Evolutionary conservation across 2,888 invertebrate species (phyloP), one percentile per base, ranked within the genome.

Genomic region (Aquatica leii): DNA sequence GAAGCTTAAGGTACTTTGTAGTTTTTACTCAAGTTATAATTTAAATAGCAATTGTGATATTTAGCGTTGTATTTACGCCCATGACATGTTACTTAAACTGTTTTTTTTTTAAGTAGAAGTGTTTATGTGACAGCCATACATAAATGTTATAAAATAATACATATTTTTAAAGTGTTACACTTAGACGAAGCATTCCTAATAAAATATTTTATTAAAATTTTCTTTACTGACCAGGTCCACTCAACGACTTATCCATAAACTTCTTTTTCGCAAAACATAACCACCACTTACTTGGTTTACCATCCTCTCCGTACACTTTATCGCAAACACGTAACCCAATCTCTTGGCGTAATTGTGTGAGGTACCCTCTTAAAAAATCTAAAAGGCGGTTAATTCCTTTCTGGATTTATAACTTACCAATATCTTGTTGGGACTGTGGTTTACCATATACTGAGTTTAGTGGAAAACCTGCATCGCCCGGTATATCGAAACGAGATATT

Each of bases 201-300:
- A 43, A 43, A 43, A 9, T 43, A 43, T 43, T 43, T 37, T 43
- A 8, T 43, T 17, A 43, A 14, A 11, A 12, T 43, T 12, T 37
- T 41, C 2, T 18, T 86, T 82, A 91, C 80, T 92, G 92, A 41
- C 96, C 96, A 1, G 95, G 95, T 0, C 91, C 94, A 31, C 95
- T 91, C 21, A 99, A 84, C 21, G 96, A 96, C 81, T 98, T 98
- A 81, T 99, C 99, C 98, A 99, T 98, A 81, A 99, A 99, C 87
- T 97, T 97, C 88, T 97, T 97, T 80, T 97, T 97, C 21, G 97
- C 93, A 84, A 99, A 99, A 80, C 99, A 99, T 59, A 98, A 84
- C 99, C 99, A 99, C 99, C 99, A 99, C 84, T 99, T 99, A 79
- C 94, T 96, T 6, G 98, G 97, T 77, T 96, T 97, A 5, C 96